Base-by-base conservation (phyloP, 2,797 vertebrate genomes). In the Parauchenoglanis ngamensis region DNA sequence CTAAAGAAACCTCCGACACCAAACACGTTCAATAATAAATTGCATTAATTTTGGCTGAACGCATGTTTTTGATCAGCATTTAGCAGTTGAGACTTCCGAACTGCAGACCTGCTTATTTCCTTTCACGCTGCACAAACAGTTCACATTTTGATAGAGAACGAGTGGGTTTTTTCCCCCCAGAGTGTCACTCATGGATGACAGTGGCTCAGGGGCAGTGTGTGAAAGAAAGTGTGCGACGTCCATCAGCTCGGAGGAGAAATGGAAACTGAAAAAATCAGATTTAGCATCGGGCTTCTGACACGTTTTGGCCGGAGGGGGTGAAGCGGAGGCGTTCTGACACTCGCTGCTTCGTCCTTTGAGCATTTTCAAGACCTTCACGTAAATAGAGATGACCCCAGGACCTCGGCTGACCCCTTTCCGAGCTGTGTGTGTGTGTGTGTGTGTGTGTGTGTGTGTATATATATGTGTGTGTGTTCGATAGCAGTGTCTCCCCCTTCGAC, bases 311-410 rank as follows among this genome's bases (percentile, higher is more conserved):
- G 21, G 54, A 59, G 61, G 84, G 92, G 83, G 92, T 92, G 90
- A 89, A 90, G 44, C 73, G 1, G 59, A 85, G 93, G 92, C 91
- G 89, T 91, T 92, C 91, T 93, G 94, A 92, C 92, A 91, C 94
- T 92, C 90, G 81, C 83, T 89, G 79, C 89, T 88, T 91, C 86
- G 91, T 91, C 93, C 94, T 94, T 88, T 65, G 88, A 93, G 87
- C 90, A 87, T 93, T 94, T 93, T 91, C 90, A 84, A 92, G 90
- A 94, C 93, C 93, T 94, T 94, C 94, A 92, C 90, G 91, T 94
- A 95, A 96, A 96, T 94, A 96, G 93, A 95, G 94, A 95, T 96
- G 95, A 97, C 96, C 96, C 91, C 91, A 76, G 92, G 95, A 96
- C 93, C 93, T 90, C 87, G 82, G 89, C 89, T 92, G 94, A 94